Conservation (phyloP, 2,888 invertebrate genomes). For the Cordilura impudica region DNA sequence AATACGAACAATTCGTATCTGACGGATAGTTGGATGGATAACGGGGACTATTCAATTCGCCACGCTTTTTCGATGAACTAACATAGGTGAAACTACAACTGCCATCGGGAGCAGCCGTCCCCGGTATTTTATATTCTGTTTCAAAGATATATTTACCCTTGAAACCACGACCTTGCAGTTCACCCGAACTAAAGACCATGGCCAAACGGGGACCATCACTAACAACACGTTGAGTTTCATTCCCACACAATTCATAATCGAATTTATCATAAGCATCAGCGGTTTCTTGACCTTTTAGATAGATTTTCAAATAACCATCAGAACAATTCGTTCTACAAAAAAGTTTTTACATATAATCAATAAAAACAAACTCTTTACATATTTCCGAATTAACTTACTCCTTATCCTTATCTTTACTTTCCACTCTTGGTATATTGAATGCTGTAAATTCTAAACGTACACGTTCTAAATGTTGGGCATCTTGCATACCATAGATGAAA, state of each 20-base stretch:
- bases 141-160: slow-evolving; percentile 81
- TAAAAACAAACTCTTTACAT: too few relatives aligned
- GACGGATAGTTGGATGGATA: slow-evolving; percentile 98
- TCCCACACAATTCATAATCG: slow-evolving; percentile 94
- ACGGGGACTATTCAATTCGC: slow-evolving; percentile 96
- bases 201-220: slow-evolving; percentile 95
- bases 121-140: slow-evolving; percentile 94
- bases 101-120: slow-evolving; percentile 94
- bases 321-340: slow-evolving; percentile 83
- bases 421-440: slow-evolving; percentile 93
- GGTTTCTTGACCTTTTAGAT: slow-evolving; percentile 94
- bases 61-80: slow-evolving; percentile 90
- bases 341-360: background rate
- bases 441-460: slow-evolving; percentile 92
- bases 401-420: slow-evolving; percentile 81
- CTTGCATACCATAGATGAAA: slow-evolving; percentile 99
- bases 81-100: slow-evolving; percentile 94
- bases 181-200: slow-evolving; percentile 96
- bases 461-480: slow-evolving; percentile 96
- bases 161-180: slow-evolving; percentile 92
- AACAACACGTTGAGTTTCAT: slow-evolving; percentile 88
- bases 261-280: slow-evolving; percentile 95
- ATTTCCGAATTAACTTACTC: slow-evolving; percentile 86
- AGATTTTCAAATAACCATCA: slow-evolving; percentile 93
- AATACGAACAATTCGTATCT: slow-evolving; percentile 95